Base-by-base conservation (phyloP, 1,140 invertebrate genomes). In the Bradysia coprophila region DNA sequence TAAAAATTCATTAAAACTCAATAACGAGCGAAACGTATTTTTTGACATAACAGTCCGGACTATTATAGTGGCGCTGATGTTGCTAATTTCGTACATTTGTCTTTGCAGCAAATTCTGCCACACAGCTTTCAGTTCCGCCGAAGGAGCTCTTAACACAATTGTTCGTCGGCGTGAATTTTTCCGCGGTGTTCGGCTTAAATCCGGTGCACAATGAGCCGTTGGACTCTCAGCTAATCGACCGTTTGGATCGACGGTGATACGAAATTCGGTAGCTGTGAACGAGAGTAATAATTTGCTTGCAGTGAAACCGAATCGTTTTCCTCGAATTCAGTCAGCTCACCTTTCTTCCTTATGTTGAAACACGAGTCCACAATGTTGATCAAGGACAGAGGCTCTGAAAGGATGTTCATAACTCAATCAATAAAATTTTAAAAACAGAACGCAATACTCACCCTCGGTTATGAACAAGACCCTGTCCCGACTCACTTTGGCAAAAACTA, bases 101-200 rank as follows among this genome's bases (percentile, higher is more conserved):
- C 83, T 66, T 49, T 87, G 81, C 10, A 88, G 66, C n/a, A 88
- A 66, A 52, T 84, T 87, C 56, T 87, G 82, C 85, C 84, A 89
- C 2, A 88, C 81, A 16, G 83, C 82, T 55, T 89, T 89, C 6
- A 86, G 59, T 56, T 89, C 85, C 31, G 77, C 67, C 1, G 75
- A 84, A 0, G 83, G 83, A 1, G 85, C 82, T 21, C 83, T 63
- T 9, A 88, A 57, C 0, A 81, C 70, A 2, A 88, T 58, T 4
- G 79, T 75, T 49, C 78, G 66, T 46, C 76, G 71, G 37, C 74
- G 64, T 0, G 67, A 64, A 11, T 70, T 70, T 33, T 73, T 75
- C 18, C 67, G 65, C 0, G 76, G 75, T 3, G 68, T 70, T 31
- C 68, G 48, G 3, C 59, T 61, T 10, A 72, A 51, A 51, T 72